Evolutionary conservation across 2,113 vertebrate genomes (phyloP), one percentile per base, ranked within the genome.

Genomic region (Psophia crepitans): DNA sequence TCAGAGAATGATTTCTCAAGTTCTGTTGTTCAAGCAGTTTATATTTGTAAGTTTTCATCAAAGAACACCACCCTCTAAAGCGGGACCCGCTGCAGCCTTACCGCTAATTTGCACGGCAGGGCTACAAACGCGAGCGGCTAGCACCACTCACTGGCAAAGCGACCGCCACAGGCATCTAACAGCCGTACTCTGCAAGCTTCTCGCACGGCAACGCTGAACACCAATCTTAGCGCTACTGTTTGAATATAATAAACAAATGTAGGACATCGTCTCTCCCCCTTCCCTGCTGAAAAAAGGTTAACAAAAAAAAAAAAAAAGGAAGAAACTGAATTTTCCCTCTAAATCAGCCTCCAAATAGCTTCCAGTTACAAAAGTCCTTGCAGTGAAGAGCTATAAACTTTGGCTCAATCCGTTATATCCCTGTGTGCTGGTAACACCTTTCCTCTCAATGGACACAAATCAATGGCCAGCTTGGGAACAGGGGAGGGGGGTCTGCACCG

Each of bases 91-190:
- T 44, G 44, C 24, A 89, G 69, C 18, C 21, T 26, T 27, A 6
- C 12, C n/a, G 23, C 32, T 17, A 22, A 16, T 92, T 83, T 56
- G 24, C 73, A 35, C 7, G 24, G 39, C 44, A 89, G 39, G n/a
- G 51, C 69, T 60, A 4, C 93, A 96, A 96, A 96, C n/a, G 35
- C 35, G 94, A 75, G 92, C 83, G 2, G 20, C 81, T 71, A 97
- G 94, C 97, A 83, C 97, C 97, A 87, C 87, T 97, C 77, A 66
- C 96, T 96, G 97, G 92, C 86, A 76, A 66, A 89, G 49, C 69
- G 21, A 16, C 75, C 54, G 57, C 37, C 43, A 27, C 17, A 35
- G 35, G 20, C 35, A 1, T 13, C 14, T 16, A 49, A 43, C 60
- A 8, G 5, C 27, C 37, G 8, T 9, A 5, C 24, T 90, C 58